phyloP scores from a whole-genome alignment of 2,888 invertebrate species.

The Eupithecia tripunctaria region DNA sequence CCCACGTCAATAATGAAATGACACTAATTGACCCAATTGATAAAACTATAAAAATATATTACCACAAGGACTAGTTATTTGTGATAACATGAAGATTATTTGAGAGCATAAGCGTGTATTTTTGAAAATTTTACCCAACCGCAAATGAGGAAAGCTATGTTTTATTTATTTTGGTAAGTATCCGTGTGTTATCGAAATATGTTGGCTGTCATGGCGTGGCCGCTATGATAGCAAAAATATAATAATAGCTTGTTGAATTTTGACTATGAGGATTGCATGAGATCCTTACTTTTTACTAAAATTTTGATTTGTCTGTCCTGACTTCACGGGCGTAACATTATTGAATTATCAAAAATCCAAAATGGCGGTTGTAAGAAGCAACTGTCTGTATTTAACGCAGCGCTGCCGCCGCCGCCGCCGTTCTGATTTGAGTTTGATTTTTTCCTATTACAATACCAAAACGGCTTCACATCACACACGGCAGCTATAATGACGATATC shows the following conservation, averaged over 20 bases:
- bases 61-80: not conserved
- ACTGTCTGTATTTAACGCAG: too few species aligned
- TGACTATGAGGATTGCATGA: not conserved
- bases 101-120: not conserved
- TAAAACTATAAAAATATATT: conserved; percentile 3
- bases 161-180: not conserved
- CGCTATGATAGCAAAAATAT: not conserved
- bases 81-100: not conserved
- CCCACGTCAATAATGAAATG: not conserved
- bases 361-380: too few species aligned
- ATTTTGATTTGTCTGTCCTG: too few species aligned
- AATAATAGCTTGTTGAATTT: not conserved
- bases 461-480: too few species aligned
- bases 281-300: too few species aligned
- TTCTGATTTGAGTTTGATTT: too few species aligned
- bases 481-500: too few species aligned
- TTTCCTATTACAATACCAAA: too few species aligned
- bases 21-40: conserved; percentile 7
- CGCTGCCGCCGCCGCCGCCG: too few species aligned
- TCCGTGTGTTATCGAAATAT: not conserved
- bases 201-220: not conserved
- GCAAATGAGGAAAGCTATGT: not conserved
- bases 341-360: too few species aligned
- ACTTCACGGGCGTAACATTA: too few species aligned
- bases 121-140: not conserved